Conservation (phyloP, 1,140 invertebrate genomes). For the Drosophila bifasciata region DNA sequence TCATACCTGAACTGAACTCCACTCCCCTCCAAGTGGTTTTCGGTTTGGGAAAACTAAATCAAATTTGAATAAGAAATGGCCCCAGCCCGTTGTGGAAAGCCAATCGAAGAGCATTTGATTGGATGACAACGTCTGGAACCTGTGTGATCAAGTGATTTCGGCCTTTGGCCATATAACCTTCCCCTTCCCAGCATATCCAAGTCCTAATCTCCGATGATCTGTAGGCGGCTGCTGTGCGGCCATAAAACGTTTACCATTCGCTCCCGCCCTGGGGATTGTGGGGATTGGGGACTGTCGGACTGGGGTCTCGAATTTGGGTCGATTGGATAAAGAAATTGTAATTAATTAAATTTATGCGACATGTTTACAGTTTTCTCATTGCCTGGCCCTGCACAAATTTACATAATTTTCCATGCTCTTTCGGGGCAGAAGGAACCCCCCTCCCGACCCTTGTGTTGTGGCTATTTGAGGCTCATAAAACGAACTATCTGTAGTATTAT, state of each 20-base stretch:
- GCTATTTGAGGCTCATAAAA: conserved; percentile 52
- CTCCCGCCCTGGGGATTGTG: neutral
- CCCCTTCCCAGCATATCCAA: neutral
- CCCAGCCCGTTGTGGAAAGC: conserved; percentile 43
- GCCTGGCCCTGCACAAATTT: conserved; percentile 61
- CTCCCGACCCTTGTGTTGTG: no score
- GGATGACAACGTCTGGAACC: conserved; percentile 49
- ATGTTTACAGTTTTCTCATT: conserved; percentile 81
- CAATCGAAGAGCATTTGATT: conserved; percentile 63
- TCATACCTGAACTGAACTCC: neutral
- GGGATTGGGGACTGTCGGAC: neutral
- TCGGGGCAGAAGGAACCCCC: conserved; percentile 22
- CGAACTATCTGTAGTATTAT: conserved; percentile 14
- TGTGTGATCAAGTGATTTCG: conserved; percentile 73
- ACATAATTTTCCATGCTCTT: conserved; percentile 64
- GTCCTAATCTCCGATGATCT: conserved; percentile 71
- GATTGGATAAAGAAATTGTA: conserved; percentile 81
- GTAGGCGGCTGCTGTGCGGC: conserved; percentile 78
- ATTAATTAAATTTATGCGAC: conserved; percentile 82
- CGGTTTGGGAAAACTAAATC: conserved; percentile 62
- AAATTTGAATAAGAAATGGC: conserved; percentile 78
- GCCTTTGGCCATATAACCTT: conserved; percentile 8
- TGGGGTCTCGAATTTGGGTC: conserved; percentile 52
- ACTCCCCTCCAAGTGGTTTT: conserved; percentile 13
- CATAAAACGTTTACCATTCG: conserved; percentile 69